phyloP scores from a whole-genome alignment of 2,888 invertebrate genomes.

The Xestia xanthographa region DNA sequence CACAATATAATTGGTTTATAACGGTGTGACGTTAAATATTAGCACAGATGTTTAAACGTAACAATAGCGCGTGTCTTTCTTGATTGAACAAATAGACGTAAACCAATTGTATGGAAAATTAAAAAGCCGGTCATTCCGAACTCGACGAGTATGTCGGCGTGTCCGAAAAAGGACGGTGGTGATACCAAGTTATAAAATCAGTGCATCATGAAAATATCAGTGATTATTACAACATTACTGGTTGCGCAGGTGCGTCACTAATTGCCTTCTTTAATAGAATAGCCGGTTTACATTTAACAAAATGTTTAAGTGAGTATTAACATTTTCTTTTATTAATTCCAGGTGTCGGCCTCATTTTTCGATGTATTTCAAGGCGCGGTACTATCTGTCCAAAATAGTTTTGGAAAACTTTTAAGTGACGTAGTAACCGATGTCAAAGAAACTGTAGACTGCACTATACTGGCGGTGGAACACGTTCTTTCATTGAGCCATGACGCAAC shows the following conservation, averaged over 20 bases:
- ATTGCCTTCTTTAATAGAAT: constrained; percentile 10
- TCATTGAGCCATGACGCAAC: constrained; percentile 61
- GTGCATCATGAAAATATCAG: constrained; percentile 70
- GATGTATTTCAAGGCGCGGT: constrained; percentile 78
- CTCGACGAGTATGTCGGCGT: constrained; percentile 60
- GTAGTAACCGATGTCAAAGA: constrained; percentile 82
- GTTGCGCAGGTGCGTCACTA: constrained; percentile 72
- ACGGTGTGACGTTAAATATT: constrained; percentile 71
- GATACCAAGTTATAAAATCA: constrained; percentile 55
- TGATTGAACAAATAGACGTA: constrained; percentile 71
- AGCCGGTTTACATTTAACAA: neutral
- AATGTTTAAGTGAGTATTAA: constrained; percentile 50
- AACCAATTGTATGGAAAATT: constrained; percentile 61
- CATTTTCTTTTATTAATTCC: constrained; percentile 67
- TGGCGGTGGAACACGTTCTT: constrained; percentile 81
- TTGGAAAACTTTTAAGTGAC: constrained; percentile 80
- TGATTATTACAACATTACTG: constrained; percentile 68
- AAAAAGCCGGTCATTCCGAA: constrained; percentile 44
- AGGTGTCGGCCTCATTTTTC: constrained; percentile 80
- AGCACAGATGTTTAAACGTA: constrained; percentile 68
- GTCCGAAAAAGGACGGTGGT: constrained; percentile 55
- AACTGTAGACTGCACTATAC: constrained; percentile 82
- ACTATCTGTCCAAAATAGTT: constrained; percentile 76
- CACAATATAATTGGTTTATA: constrained; percentile 60
- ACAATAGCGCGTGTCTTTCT: constrained; percentile 71